Conservation (phyloP, 2,888 invertebrate species). For the Gasteruption jaculator region DNA sequence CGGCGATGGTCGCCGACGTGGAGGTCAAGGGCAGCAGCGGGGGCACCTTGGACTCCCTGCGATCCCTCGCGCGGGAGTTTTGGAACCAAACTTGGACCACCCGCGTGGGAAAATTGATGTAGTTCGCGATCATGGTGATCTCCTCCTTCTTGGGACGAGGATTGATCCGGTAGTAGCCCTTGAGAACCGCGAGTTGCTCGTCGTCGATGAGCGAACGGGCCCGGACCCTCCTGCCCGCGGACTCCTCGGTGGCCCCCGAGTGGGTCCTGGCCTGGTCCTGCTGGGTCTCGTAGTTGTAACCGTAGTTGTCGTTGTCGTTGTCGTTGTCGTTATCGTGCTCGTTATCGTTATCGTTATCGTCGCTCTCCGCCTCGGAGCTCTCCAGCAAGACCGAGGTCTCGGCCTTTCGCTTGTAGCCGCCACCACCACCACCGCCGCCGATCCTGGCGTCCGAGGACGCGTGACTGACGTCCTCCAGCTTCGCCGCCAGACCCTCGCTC, state of each 20-base stretch:
- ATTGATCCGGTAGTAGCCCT: conserved; percentile 84
- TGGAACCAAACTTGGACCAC: conserved; percentile 83
- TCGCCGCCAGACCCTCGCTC: conserved; percentile 74
- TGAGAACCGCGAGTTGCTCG: conserved; percentile 84
- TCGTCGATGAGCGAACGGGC: conserved; percentile 93
- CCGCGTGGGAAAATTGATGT: conserved; percentile 57
- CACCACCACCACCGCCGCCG: conserved; percentile 12
- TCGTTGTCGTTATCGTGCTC: conserved; percentile 23
- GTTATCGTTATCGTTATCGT: conserved; percentile 56
- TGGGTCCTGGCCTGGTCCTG: no score
- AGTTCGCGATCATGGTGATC: conserved; percentile 81
- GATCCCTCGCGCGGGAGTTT: conserved; percentile 86
- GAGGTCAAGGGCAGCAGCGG: conserved; percentile 43
- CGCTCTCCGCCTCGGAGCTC: conserved; percentile 25
- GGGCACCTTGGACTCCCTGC: conserved; percentile 58
- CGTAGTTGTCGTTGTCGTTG: no score
- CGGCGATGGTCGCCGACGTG: conserved; percentile 46
- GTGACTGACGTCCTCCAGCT: conserved; percentile 63
- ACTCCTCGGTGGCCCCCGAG: no score
- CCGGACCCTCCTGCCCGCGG: conserved; percentile 81
- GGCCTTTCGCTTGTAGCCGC: conserved; percentile 33
- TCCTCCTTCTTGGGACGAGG: conserved; percentile 93
- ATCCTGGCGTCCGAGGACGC: conserved; percentile 22
- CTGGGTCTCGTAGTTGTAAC: no score
- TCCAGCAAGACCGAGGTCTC: conserved; percentile 18